These are phyloP conservation scores for Aphrocallistes beatrix DNA, from an alignment of 37 sponge, comb jelly and placozoan species.

Conservation along the genomic window DNA sequence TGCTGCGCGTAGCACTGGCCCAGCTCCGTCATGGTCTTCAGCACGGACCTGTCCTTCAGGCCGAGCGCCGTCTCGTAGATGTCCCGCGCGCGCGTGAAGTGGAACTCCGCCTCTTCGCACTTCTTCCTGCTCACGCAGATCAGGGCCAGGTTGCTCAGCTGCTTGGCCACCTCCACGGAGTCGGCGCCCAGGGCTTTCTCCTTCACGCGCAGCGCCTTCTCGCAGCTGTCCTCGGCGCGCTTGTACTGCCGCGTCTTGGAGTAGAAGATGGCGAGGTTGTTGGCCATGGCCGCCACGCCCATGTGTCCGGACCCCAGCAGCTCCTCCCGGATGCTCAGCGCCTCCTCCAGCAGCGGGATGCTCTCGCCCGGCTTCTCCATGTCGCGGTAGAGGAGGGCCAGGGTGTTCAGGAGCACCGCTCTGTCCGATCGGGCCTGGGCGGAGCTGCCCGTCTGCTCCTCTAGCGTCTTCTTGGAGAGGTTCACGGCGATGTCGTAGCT, in stretches of 20 bases:
- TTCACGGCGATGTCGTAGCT: conserved; percentile 1
- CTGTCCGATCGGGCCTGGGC: neutral
- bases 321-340: neutral
- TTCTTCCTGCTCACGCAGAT: neutral
- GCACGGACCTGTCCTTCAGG: neutral
- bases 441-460: neutral
- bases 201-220: neutral
- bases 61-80: neutral
- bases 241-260: neutral
- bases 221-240: neutral
- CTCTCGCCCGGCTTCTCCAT: neutral
- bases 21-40: neutral
- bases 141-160: neutral
- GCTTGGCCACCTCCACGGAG: neutral
- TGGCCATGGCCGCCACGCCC: neutral
- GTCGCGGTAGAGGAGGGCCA: neutral
- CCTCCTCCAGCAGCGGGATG: neutral
- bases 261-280: neutral
- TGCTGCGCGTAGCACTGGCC: neutral
- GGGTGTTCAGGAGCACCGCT: neutral
- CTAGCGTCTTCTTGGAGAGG: neutral
- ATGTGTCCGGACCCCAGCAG: neutral
- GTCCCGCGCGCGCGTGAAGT: neutral
- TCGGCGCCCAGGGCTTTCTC: neutral
- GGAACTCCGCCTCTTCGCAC: neutral